phyloP scores from a whole-genome alignment of 1,140 invertebrate species.

The Drosophila neocordata region DNA sequence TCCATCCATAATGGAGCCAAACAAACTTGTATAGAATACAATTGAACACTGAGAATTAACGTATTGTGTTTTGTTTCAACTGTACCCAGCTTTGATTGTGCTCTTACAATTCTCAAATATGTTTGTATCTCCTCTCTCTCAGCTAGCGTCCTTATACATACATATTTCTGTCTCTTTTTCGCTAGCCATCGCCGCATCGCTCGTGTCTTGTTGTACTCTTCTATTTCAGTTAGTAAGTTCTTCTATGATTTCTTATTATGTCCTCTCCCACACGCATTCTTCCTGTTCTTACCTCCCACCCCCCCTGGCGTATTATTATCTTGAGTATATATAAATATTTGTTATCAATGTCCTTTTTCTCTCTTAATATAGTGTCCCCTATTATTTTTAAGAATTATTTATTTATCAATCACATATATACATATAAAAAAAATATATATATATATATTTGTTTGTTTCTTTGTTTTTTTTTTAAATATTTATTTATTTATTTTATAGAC shows the following conservation, averaged over 20 bases:
- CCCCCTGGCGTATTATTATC: neutral
- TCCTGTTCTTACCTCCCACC: neutral
- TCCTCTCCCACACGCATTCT: neutral
- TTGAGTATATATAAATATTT: neutral
- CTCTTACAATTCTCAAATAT: neutral
- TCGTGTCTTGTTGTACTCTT: slow-evolving; percentile 32
- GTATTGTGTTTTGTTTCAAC: slow-evolving; percentile 34
- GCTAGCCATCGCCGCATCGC: slow-evolving; percentile 35
- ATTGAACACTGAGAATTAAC: neutral
- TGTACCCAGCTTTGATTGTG: slow-evolving; percentile 27
- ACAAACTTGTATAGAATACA: too few relatives aligned
- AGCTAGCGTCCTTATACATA: slow-evolving; percentile 13
- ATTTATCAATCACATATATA: neutral
- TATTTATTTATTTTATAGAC: slow-evolving; percentile 75
- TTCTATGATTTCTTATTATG: slow-evolving; percentile 15
- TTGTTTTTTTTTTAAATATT: slow-evolving; percentile 37
- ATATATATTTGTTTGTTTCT: slow-evolving; percentile 21
- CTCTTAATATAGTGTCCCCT: neutral
- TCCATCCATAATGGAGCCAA: too few relatives aligned
- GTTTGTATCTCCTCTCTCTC: neutral
- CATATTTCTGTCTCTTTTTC: slow-evolving; percentile 31
- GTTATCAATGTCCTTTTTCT: neutral
- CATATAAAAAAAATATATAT: slow-evolving; percentile 21
- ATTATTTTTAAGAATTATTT: slow-evolving; percentile 28
- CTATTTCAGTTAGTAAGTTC: slow-evolving; percentile 44